Percentiles rank a stretch among this genome's conserved stretches.
Evolutionary conservation across 2,888 invertebrate genomes (phyloP).

Genomic region (Isotomurus palustris): DNA sequence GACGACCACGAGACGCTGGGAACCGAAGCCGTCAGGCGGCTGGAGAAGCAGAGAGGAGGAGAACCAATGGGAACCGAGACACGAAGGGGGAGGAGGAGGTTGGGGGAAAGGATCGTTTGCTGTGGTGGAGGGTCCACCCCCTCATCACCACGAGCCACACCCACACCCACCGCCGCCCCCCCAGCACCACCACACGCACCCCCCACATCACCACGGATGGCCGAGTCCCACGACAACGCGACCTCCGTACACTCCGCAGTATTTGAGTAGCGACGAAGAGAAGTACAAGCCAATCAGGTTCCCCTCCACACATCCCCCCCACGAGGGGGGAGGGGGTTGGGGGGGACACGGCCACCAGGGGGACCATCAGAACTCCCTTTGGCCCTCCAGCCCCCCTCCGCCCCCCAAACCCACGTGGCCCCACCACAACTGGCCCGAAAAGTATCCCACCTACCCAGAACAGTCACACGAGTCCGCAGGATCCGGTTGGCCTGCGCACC

Average conservation of each 20-base stretch:
- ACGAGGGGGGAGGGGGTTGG: neutral
- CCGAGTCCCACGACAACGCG: constrained; percentile 11
- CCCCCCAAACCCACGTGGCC: constrained; percentile 18
- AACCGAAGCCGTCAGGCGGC: neutral
- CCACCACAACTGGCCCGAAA: constrained; percentile 5
- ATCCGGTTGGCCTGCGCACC: constrained; percentile 3
- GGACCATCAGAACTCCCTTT: neutral
- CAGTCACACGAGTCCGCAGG: neutral
- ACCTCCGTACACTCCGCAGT: constrained; percentile 25
- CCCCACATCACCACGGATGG: constrained; percentile 21
- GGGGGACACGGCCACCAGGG: neutral
- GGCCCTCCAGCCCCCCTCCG: neutral
- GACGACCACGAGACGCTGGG: neutral
- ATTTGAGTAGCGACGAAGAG: constrained; percentile 26
- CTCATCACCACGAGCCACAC: too few species aligned
- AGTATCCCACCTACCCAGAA: neutral
- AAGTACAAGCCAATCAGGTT: constrained; percentile 31
- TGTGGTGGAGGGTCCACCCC: too few species aligned
- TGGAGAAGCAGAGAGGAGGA: neutral
- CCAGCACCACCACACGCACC: constrained; percentile 21
- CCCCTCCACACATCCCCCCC: neutral
- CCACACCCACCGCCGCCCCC: constrained; percentile 15
- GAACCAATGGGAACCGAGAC: constrained; percentile 11
- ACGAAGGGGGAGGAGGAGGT: neutral
- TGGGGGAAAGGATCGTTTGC: neutral